Base-by-base conservation (phyloP, 2,888 invertebrate genomes). In the Caenorhabditis sp. region DNA sequence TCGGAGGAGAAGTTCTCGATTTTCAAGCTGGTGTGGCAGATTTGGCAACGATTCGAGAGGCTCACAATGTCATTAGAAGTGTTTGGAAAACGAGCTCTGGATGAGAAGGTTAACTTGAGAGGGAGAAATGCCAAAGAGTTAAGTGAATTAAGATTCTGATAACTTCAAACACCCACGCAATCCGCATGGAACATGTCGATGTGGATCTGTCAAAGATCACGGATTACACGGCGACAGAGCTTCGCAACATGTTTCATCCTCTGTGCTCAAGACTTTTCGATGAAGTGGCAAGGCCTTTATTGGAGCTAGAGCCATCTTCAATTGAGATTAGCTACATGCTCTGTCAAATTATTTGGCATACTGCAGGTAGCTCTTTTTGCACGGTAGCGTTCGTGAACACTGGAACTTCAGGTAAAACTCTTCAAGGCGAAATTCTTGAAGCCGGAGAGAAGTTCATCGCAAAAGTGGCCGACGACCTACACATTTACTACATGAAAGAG, bases 261-360 rank as follows among this genome's bases (percentile, higher is more conserved):
- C 48, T 76, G 13, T 59, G 63, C 17, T 53, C 55, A 6, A 37
- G 72, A 50, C 37, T 79, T 17, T 74, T 66, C 46, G 74, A 73
- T 8, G 43, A 72, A n/a, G 74, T 81, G n/a, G 68, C 78, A 5
- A 45, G 55, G 11, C 79, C 81, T 2, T 37, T 81, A 13, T n/a
- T 74, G 17, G 74, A 76, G 13, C 20, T 81, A 37, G 63, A 73
- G 20, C 78, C 78, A 4, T 70, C 62, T 20, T 37, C 58, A 0
- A 65, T 77, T 15, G 81, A 81, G 46, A 52, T 79, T 26, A 63
- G 78, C 15, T 81, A 79, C 20, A 76, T 81, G 73, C 48, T 81
- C n/a, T 79, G 77, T 55, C 79, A 79, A 39, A 70, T 81, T 0
- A 48, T 68, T n/a, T 81, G 78, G 71, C 77, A 77, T 30, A 62